Base-by-base conservation (phyloP, 2,113 vertebrate genomes). In the Seriola aureovittata region DNA sequence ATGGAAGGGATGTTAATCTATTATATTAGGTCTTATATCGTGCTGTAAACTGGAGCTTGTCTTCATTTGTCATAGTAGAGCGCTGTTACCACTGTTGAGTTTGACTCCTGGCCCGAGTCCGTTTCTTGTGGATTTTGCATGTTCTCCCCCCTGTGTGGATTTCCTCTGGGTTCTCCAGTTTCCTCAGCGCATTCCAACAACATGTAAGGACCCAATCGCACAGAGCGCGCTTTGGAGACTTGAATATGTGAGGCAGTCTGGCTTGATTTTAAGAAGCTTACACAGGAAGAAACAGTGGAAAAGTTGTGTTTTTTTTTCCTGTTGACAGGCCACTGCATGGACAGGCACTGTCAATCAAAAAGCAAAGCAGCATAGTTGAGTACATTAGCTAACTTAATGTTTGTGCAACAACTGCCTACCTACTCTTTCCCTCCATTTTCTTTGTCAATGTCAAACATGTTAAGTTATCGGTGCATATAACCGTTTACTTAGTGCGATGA, bases 131-230 rank as follows among this genome's bases (percentile, higher is more conserved):
- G 72, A 84, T 85, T 86, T 83, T 68, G 84, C 76, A 88, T 87
- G 91, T 89, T 84, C 64, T 83, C 71, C 62, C 42, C 44, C 54
- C 75, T 72, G 78, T 88, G 81, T 88, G 83, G 86, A 86, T 89
- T 91, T 91, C 85, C 86, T 87, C 64, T 77, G 50, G 82, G 69
- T 86, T 82, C 81, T 88, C 63, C 66, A 66, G 85, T 88, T 87
- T 85, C 88, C 84, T 82, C 48, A n/a, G 70, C 67, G 77, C 82
- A 85, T 89, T 89, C 84, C 89, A 87, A 75, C 34, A 68, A 81
- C 77, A 85, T 89, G 81, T 84, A 78, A 76, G 29, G 52, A 50
- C 63, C 70, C 55, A 79, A 8, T 81, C 21, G 52, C 81, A 82
- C 70, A 85, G 71, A 38, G 81, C 78, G 19, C 13, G 59, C 42